Evolutionary conservation across 2,113 vertebrate species (phyloP).

Genomic region (Speoplatyrhinus poulsoni): DNA sequence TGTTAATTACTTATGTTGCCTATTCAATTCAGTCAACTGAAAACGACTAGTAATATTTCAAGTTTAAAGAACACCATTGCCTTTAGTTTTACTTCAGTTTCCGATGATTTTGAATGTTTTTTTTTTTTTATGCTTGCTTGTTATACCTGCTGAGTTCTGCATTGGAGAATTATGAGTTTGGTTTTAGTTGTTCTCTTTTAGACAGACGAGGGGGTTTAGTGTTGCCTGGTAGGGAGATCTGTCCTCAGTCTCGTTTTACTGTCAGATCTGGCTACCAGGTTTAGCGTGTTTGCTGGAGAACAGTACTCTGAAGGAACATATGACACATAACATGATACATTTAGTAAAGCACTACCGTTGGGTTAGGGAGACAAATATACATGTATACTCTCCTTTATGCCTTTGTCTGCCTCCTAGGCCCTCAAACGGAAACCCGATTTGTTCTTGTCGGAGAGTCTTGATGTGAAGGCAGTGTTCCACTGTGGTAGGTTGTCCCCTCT

Average conservation of each 20-base stretch:
- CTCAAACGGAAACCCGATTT: conserved; percentile 98
- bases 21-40: conserved; percentile 75
- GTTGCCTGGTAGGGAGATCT: conserved; percentile 69
- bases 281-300: conserved; percentile 51
- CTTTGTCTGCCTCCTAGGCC: conserved; percentile 89
- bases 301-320: conserved; percentile 53
- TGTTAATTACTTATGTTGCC: conserved; percentile 82
- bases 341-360: conserved; percentile 49
- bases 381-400: conserved; percentile 59
- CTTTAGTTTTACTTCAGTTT: conserved; percentile 81
- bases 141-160: conserved; percentile 75
- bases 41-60: conserved; percentile 60
- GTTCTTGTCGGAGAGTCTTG: conserved; percentile 94
- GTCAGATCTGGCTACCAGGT: conserved; percentile 68
- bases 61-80: conserved; percentile 67
- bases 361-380: conserved; percentile 27
- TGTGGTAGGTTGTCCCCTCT: conserved; percentile 86
- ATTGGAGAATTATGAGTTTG: conserved; percentile 73
- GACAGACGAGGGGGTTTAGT: conserved; percentile 57
- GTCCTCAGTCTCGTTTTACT: conserved; percentile 46
- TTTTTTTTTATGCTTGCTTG: conserved; percentile 77
- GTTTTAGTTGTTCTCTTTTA: conserved; percentile 50
- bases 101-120: conserved; percentile 76
- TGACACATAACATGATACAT: conserved; percentile 39
- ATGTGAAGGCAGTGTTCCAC: conserved; percentile 96